phyloP scores from a whole-genome alignment of 2,888 invertebrate species.

The Phengaris arion region DNA sequence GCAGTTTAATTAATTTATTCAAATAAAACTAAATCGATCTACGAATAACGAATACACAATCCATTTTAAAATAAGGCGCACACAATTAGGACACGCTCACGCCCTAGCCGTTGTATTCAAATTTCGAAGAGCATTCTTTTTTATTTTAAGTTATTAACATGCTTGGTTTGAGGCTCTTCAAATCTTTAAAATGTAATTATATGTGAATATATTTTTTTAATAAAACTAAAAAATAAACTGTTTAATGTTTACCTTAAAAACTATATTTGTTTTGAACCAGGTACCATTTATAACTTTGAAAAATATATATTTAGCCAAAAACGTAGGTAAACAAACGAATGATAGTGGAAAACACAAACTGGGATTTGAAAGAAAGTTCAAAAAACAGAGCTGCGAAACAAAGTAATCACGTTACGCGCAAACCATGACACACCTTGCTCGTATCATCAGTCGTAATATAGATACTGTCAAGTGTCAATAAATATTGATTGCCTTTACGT shows the following conservation, averaged over 20 bases:
- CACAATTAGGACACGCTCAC: conserved; percentile 64
- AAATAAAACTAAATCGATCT: conserved; percentile 63
- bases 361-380: conserved; percentile 16
- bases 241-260: not conserved
- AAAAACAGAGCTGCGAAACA: not conserved
- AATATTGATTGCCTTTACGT: conserved; percentile 42
- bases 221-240: not conserved
- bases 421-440: conserved; percentile 25
- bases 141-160: conserved; percentile 35
- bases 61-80: conserved; percentile 63
- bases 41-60: conserved; percentile 66
- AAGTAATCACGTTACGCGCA: not conserved
- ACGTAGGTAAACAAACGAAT: not conserved
- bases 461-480: conserved; percentile 42
- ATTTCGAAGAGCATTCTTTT: conserved; percentile 52
- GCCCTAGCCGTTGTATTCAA: conserved; percentile 70
- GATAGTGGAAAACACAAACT: not conserved
- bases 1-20: conserved; percentile 8
- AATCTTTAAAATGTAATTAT: not conserved
- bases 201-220: not conserved
- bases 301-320: no score
- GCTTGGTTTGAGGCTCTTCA: not conserved
- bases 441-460: conserved; percentile 33
- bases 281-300: not conserved
- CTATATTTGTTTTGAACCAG: not conserved